phyloP scores from a whole-genome alignment of 2,888 invertebrate genomes.

The Panzeria rudis region DNA sequence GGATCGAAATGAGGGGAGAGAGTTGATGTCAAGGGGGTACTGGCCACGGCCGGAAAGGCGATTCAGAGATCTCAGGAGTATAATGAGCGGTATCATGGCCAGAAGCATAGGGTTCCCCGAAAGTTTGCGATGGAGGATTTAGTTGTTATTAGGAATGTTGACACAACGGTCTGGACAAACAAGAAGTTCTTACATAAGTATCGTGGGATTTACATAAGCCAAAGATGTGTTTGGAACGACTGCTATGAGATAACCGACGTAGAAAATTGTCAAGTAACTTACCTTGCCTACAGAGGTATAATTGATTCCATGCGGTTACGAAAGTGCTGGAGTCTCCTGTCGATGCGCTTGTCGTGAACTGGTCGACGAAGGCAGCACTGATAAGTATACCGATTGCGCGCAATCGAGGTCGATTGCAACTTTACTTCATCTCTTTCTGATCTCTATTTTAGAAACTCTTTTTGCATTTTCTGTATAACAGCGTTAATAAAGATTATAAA shows the following conservation, averaged over 20 bases:
- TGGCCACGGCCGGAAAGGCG: background rate
- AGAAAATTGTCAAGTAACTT: background rate
- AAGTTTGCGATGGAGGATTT: constrained; percentile 21
- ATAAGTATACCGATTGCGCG: too few species aligned
- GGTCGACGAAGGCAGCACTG: too few species aligned
- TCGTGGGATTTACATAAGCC: constrained; percentile 3
- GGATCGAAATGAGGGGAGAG: background rate
- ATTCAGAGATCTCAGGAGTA: constrained; percentile 11
- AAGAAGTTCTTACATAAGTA: constrained; percentile 31
- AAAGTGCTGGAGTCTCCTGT: background rate
- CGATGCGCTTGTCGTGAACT: too few species aligned
- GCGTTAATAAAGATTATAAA: too few species aligned
- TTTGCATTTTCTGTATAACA: too few species aligned
- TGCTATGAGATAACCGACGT: background rate
- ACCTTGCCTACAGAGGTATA: background rate
- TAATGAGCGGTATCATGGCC: background rate
- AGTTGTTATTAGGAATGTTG: constrained; percentile 31
- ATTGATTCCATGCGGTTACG: background rate
- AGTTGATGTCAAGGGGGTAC: background rate
- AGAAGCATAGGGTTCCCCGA: background rate
- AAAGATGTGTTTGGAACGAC: background rate
- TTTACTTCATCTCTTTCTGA: too few species aligned
- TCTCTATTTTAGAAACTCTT: too few species aligned
- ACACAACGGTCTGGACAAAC: constrained; percentile 16
- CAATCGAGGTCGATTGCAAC: too few species aligned